A percentile compares a stretch with the other conserved stretches of the same genome.
phyloP scores from a whole-genome alignment of 2,888 invertebrate genomes.

The Dione juno region DNA sequence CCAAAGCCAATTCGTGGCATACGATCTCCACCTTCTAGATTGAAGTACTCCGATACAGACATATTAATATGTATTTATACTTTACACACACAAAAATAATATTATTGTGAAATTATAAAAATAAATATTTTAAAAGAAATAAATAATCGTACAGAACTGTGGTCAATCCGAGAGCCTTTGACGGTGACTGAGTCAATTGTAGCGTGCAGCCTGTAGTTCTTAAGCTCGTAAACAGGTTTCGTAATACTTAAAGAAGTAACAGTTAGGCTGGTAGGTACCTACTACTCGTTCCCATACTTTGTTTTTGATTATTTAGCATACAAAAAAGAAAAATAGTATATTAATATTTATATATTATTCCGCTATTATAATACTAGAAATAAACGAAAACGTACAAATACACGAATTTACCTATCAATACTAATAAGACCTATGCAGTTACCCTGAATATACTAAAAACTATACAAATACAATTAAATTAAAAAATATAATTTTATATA shows the following conservation, averaged over 20 bases:
- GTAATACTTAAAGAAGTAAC: neutral
- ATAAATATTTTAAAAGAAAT: neutral
- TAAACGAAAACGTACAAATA: too few relatives aligned
- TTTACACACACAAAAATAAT: constrained; percentile 12
- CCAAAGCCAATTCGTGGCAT: constrained; percentile 90
- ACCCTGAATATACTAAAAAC: too few relatives aligned
- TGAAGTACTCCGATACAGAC: constrained; percentile 64
- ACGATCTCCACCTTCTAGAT: constrained; percentile 78
- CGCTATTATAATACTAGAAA: too few relatives aligned
- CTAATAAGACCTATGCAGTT: too few relatives aligned
- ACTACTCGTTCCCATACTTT: neutral
- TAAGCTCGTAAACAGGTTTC: constrained; percentile 7
- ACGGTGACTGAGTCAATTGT: neutral
- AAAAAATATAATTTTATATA: too few relatives aligned
- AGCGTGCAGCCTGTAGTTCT: neutral
- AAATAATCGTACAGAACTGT: neutral
- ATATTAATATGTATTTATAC: constrained; percentile 47
- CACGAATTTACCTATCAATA: too few relatives aligned
- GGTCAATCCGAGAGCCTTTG: neutral
- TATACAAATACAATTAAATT: too few relatives aligned
- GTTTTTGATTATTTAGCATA: neutral
- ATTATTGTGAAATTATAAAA: neutral
- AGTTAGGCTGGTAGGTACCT: neutral
- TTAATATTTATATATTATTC: too few relatives aligned
- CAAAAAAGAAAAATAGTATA: too few relatives aligned